These are phyloP conservation scores for Dipodomys merriami DNA, from an alignment of 2,113 vertebrate genomes.

Conservation along the genomic window DNA sequence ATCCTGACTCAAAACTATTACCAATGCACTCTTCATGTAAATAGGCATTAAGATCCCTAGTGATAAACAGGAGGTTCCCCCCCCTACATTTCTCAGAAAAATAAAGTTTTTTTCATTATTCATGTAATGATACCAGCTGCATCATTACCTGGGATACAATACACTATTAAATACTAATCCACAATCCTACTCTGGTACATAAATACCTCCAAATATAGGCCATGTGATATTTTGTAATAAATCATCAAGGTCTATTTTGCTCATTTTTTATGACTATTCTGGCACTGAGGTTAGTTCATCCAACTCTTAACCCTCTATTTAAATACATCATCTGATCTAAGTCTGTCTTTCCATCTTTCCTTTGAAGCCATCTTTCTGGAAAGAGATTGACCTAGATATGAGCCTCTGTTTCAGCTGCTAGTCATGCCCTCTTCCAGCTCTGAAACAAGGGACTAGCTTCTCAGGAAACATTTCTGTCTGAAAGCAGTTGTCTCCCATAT, in stretches of 20 bases:
- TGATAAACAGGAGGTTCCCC: not conserved
- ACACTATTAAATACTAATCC: not conserved
- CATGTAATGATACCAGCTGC: not conserved
- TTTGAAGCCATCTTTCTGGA: conserved; percentile 72
- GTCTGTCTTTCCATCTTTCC: conserved; percentile 55
- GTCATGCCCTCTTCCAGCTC: conserved; percentile 37
- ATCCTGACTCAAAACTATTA: not conserved
- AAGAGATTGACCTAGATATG: conserved; percentile 49
- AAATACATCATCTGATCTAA: conserved; percentile 21
- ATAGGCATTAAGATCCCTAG: not conserved
- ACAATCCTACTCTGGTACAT: not conserved
- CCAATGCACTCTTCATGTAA: not conserved
- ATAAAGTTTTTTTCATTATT: not conserved
- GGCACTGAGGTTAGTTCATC: conserved; percentile 35
- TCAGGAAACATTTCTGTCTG: conserved; percentile 69
- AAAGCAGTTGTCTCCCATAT: conserved; percentile 64
- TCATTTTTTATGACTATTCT: conserved; percentile 46
- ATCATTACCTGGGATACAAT: not conserved
- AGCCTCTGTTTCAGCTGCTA: conserved; percentile 61
- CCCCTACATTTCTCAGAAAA: not conserved
- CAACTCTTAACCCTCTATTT: not conserved
- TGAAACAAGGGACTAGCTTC: conserved; percentile 50
- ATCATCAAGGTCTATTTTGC: not conserved
- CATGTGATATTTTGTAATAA: not conserved
- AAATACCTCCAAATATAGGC: conserved; percentile 9